These are phyloP conservation scores for Bos javanicus DNA, from an alignment of 2,113 vertebrate species.

Conservation along the genomic window DNA sequence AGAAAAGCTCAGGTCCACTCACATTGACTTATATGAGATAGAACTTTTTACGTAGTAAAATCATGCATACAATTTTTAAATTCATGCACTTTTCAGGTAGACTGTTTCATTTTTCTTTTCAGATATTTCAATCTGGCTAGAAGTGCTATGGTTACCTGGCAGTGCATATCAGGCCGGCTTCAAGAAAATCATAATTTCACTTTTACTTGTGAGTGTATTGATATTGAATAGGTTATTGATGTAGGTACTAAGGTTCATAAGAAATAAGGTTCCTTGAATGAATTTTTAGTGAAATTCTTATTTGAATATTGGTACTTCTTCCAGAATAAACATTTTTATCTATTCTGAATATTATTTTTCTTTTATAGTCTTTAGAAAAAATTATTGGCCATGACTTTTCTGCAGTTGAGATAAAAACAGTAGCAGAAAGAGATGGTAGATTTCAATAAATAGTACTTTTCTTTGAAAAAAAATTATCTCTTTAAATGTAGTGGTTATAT, in stretches of 20 bases:
- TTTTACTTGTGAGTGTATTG: background rate
- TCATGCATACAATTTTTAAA: background rate
- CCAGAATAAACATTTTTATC: background rate
- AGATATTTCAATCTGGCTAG: background rate
- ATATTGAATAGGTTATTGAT: background rate
- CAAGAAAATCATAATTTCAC: background rate
- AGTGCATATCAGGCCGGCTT: background rate
- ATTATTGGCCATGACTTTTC: background rate
- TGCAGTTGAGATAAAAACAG: background rate
- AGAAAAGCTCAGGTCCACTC: background rate
- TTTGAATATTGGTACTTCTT: slow-evolving; percentile 3
- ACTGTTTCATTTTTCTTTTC: background rate
- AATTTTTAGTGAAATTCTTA: background rate
- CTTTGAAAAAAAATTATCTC: background rate
- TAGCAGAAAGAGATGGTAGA: background rate
- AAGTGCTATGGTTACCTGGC: background rate
- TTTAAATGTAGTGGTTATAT: background rate
- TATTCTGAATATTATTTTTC: background rate
- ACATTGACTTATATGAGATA: background rate
- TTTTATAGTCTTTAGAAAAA: background rate
- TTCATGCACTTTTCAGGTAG: background rate
- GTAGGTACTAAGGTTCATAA: background rate
- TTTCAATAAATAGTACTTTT: background rate
- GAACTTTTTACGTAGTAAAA: background rate
- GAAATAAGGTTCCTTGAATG: background rate